Evolutionary conservation across 2,888 invertebrate species (phyloP), one percentile per base, ranked within the genome.

Genomic region (Heliconius charithonia): DNA sequence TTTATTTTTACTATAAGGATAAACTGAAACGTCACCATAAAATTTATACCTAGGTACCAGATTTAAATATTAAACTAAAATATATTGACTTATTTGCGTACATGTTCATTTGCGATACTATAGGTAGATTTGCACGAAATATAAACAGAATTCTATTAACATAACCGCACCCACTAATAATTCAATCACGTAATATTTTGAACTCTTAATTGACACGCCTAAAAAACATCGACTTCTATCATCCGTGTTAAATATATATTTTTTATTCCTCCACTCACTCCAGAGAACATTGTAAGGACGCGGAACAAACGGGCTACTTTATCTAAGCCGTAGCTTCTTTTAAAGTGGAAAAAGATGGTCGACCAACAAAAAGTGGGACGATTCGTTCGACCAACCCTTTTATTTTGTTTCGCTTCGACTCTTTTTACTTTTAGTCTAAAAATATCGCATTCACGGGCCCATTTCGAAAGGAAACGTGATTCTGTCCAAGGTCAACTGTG

Each of bases 391-490:
- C 86, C 90, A 90, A 92, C 93, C 94, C 93, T 93, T 93, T 93
- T 92, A 92, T 93, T 93, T 90, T 88, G 88, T 89, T 89, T 86
- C 87, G 87, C 85, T 19, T 85, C 87, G 86, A 79, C 88, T 90
- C 90, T 93, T 94, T 94, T 94, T 94, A 91, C 89, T 94, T 93
- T 94, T 93, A 90, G 93, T 93, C 91, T 92, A 91, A 93, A 94
- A 93, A 94, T 93, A 94, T 92, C 91, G 91, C 92, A 92, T 94
- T 93, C 94, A 92, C 94, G 90, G 91, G 91, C 93, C 93, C 93
- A 94, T 94, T 94, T 94, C 90, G 94, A 94, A 94, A 95, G 93
- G 94, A 94, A 95, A 94, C 94, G 94, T 93, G 94, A 93, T 92
- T 92, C 89, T 87, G 89, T 88, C 88, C 93, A 95, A 95, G 94